Evolutionary conservation across 2,113 vertebrate species (phyloP), one percentile per base, ranked within the genome.

Genomic region (Elephas maximus): DNA sequence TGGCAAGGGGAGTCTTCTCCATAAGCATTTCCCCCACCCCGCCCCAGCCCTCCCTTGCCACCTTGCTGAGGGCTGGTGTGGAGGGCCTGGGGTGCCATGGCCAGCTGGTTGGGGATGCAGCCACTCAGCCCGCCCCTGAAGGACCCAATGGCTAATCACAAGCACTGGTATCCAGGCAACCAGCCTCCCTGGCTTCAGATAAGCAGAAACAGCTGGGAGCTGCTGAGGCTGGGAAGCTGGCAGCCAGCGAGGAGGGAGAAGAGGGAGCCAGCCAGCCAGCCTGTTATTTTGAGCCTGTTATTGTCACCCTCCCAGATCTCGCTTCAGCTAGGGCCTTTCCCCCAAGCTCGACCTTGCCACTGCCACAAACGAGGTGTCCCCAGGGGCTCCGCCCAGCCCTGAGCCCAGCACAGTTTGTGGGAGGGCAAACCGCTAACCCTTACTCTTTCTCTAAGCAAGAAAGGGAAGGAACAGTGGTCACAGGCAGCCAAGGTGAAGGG

Each of bases 131-230:
- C 96, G 95, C 97, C 98, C 97, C 96, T 95, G 95, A 90, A 95
- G 97, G 96, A 98, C 95, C 92, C 85, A 97, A 65, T 94, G 93
- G 91, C 96, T 98, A 83, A 98, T 98, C 98, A 98, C 97, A 98
- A 97, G 96, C 81, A 57, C 94, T 86, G 86, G 98, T 99, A 98
- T 98, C 98, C 95, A 98, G 97, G 98, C 98, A 99, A 99, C 98
- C 96, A 60, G 28, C 93, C 97, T 98, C 93, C 86, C 97, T 76
- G 98, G 98, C 95, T 98, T 96, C 97, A 98, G 98, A 98, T 93
- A 94, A 98, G 98, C 96, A 97, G 93, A 97, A 97, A 98, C 98
- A 98, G 97, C 98, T 98, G 98, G 97, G 98, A 98, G 97, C 97
- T 97, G 12, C 93, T 81, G 97, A 96, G 98, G 97, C 96, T 90